Percentiles rank a stretch among this genome's conserved stretches.
Evolutionary conservation across 1,140 invertebrate genomes (phyloP).

Genomic region (Heliconius eleuchia): DNA sequence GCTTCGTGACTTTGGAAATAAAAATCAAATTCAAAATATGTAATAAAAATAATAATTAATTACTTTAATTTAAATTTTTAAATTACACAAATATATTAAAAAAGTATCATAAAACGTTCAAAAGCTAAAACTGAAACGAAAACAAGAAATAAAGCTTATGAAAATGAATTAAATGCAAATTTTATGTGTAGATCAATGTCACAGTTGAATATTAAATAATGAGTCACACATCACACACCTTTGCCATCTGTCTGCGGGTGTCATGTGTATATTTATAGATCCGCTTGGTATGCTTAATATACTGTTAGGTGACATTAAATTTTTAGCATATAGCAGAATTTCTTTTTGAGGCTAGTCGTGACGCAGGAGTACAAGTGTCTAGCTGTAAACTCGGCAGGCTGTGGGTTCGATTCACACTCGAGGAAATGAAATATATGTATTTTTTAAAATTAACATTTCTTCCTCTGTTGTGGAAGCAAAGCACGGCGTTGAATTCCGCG

Average conservation of each 20-base stretch:
- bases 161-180: constrained; percentile 13
- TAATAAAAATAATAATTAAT: background rate
- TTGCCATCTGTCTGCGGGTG: constrained; percentile 16
- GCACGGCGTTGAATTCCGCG: too few species aligned
- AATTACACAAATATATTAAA: background rate
- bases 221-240: constrained; percentile 12
- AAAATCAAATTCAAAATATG: background rate
- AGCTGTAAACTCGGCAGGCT: too few species aligned
- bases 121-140: background rate
- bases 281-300: background rate
- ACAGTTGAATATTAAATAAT: constrained; percentile 14
- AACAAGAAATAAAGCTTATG: background rate
- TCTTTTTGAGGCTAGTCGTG: background rate
- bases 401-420: too few species aligned
- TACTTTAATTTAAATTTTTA: background rate
- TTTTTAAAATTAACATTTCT: too few species aligned
- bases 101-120: background rate
- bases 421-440: too few species aligned
- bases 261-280: constrained; percentile 18
- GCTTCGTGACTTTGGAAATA: constrained; percentile 89
- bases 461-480: background rate
- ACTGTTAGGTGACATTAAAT: background rate
- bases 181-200: background rate
- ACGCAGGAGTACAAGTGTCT: too few species aligned
- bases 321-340: background rate